phyloP scores from a whole-genome alignment of 2,888 invertebrate genomes.

The Sinotaia quadrata region DNA sequence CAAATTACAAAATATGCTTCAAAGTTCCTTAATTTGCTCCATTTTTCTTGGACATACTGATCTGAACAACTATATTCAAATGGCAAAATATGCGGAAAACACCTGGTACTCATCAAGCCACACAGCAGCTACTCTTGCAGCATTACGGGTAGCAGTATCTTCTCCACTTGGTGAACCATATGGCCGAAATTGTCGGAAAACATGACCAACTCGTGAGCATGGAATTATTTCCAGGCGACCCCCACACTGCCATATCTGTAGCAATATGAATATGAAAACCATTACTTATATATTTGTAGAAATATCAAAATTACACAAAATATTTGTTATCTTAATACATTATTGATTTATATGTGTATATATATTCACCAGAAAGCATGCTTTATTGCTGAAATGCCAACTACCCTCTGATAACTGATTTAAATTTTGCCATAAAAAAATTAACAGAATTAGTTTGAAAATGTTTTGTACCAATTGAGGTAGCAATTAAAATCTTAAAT shows the following conservation, averaged over 20 bases:
- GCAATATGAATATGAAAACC: too few species aligned
- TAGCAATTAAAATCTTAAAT: too few species aligned
- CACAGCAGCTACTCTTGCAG: slow-evolving; percentile 91
- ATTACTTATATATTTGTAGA: too few species aligned
- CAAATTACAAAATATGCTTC: background rate
- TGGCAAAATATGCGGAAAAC: slow-evolving; percentile 5
- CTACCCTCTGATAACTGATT: too few species aligned
- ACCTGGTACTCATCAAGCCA: slow-evolving; percentile 97
- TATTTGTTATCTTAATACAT: too few species aligned
- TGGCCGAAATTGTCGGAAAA: slow-evolving; percentile 93
- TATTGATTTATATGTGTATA: too few species aligned
- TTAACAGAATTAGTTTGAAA: too few species aligned
- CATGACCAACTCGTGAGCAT: slow-evolving; percentile 96
- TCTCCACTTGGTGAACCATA: slow-evolving; percentile 89
- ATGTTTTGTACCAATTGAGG: too few species aligned
- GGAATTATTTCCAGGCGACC: slow-evolving; percentile 92
- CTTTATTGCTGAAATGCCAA: too few species aligned
- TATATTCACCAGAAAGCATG: too few species aligned
- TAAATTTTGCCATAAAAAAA: too few species aligned
- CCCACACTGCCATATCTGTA: slow-evolving; percentile 96
- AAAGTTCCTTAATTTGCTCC: background rate
- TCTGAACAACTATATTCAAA: background rate
- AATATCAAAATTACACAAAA: too few species aligned
- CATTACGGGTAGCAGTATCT: slow-evolving; percentile 89
- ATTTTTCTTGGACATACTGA: background rate